Evolutionary conservation across 2,888 invertebrate species (phyloP).

Genomic region (Cheilosia scutellata): DNA sequence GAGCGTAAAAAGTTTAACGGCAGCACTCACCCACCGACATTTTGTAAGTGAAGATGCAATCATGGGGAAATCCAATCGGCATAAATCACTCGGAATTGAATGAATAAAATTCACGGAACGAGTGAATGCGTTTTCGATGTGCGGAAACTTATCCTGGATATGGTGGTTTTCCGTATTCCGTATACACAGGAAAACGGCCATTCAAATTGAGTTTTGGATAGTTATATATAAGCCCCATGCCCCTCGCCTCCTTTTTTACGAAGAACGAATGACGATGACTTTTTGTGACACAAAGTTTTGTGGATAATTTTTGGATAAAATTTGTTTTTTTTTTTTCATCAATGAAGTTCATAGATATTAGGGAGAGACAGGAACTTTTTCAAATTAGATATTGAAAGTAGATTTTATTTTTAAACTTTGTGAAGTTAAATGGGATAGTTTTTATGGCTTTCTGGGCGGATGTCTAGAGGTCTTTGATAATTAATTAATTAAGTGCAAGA

Average conservation of each 20-base stretch:
- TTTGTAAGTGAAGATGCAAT: conserved; percentile 62
- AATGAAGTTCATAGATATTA: neutral
- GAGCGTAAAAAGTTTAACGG: conserved; percentile 49
- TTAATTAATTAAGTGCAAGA: no score
- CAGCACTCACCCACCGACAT: neutral
- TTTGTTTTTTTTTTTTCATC: conserved; percentile 37
- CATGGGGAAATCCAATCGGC: conserved; percentile 74
- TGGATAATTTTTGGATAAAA: conserved; percentile 55
- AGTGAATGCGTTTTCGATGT: conserved; percentile 59
- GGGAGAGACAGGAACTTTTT: neutral
- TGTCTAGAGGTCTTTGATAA: no score
- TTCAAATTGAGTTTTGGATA: conserved; percentile 52
- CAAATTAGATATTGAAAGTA: conserved; percentile 39
- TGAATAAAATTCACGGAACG: conserved; percentile 73
- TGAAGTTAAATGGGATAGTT: conserved; percentile 31
- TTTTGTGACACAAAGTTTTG: conserved; percentile 62
- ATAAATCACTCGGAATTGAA: conserved; percentile 74
- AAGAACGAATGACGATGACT: conserved; percentile 13
- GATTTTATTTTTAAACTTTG: conserved; percentile 19
- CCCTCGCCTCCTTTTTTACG: neutral
- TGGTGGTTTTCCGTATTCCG: conserved; percentile 9
- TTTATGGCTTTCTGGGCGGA: neutral
- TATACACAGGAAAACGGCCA: conserved; percentile 33
- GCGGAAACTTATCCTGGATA: conserved; percentile 26
- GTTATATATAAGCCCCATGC: neutral